Evolutionary conservation across 2,797 vertebrate genomes (phyloP).

Genomic region (Scyliorhinus canicula): DNA sequence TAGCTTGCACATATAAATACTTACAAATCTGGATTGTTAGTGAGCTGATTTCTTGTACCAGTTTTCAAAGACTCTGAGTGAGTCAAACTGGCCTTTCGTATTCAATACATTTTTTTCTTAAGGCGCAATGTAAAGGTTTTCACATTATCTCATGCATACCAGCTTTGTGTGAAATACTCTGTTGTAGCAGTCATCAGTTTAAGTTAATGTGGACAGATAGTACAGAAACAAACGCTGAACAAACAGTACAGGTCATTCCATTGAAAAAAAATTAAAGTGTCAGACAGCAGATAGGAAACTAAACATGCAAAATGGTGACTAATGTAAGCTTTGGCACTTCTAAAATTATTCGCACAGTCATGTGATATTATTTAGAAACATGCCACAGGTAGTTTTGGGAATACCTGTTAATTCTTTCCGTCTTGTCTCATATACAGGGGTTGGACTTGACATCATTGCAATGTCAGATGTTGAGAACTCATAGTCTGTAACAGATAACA

Average conservation of each 20-base stretch:
- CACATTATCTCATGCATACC: background rate
- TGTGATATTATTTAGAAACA: background rate
- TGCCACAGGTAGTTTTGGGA: background rate
- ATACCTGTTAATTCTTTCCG: conserved; percentile 11
- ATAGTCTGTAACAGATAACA: conserved; percentile 31
- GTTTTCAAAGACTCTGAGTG: background rate
- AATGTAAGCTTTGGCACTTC: no score
- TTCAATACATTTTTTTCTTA: background rate
- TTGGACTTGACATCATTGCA: background rate
- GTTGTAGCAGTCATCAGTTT: background rate
- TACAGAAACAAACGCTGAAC: background rate
- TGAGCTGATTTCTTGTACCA: background rate
- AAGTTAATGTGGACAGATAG: background rate
- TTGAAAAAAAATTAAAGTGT: background rate
- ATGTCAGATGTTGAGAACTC: background rate
- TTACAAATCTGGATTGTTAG: background rate
- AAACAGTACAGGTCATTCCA: background rate
- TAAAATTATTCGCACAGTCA: background rate
- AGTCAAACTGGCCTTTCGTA: background rate
- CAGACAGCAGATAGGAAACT: background rate
- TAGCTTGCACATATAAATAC: background rate
- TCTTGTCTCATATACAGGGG: background rate
- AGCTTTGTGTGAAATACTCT: background rate
- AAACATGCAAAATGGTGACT: background rate
- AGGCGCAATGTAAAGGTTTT: background rate